Evolutionary conservation across 2,888 invertebrate species (phyloP).

Genomic region (Lepeophtheirus nordmannii): DNA sequence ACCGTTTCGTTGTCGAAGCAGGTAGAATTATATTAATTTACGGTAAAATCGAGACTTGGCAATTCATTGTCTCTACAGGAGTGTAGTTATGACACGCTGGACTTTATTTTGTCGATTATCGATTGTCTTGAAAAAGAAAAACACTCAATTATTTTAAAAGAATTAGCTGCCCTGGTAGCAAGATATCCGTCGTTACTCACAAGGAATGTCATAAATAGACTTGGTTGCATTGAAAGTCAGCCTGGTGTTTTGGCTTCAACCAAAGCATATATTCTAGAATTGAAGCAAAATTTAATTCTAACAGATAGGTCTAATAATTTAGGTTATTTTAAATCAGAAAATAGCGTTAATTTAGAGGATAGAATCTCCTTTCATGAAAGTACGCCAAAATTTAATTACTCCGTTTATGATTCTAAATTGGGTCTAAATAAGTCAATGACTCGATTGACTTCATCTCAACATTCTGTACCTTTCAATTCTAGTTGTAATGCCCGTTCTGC

Average conservation of each 20-base stretch:
- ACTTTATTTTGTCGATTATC: constrained; percentile 50
- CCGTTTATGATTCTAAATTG: too few relatives aligned
- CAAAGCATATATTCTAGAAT: constrained; percentile 35
- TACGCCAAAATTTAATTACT: too few relatives aligned
- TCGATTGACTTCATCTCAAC: constrained; percentile 54
- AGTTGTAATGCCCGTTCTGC: not conserved
- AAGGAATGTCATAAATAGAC: constrained; percentile 45
- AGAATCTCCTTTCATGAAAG: too few relatives aligned
- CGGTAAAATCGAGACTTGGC: not conserved
- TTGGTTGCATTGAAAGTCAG: constrained; percentile 38
- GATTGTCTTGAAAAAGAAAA: constrained; percentile 13
- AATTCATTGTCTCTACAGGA: constrained; percentile 41
- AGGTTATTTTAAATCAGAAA: too few relatives aligned
- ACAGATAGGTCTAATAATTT: too few relatives aligned
- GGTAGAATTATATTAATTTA: constrained; percentile 29
- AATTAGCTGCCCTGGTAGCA: constrained; percentile 62
- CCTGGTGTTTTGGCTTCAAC: constrained; percentile 42
- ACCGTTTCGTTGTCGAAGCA: constrained; percentile 34
- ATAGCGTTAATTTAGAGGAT: too few relatives aligned
- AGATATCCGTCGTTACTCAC: constrained; percentile 58
- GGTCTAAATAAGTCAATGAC: constrained; percentile 44
- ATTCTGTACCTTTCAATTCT: not conserved
- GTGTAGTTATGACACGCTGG: constrained; percentile 60
- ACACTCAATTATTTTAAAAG: constrained; percentile 44
- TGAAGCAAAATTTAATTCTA: constrained; percentile 30